A percentile compares a stretch with the other conserved stretches of the same genome.
Evolutionary conservation across 1,140 invertebrate species (phyloP).

Genomic region (Dendrolimus kikuchii): DNA sequence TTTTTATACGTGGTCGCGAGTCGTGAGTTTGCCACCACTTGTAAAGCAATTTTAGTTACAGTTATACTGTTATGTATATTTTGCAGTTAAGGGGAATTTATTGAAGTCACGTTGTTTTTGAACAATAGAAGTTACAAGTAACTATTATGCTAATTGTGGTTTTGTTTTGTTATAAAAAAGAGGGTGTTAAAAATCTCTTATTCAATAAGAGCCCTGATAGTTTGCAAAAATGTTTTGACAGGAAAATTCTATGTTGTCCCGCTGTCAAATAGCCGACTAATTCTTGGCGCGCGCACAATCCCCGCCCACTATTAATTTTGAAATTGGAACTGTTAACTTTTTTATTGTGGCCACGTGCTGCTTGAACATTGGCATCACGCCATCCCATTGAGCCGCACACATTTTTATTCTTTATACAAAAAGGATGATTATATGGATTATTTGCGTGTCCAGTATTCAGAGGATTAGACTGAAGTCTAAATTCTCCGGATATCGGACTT

Average conservation of each 20-base stretch:
- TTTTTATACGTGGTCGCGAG: too few relatives aligned
- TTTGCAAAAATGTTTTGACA: slow-evolving; percentile 70
- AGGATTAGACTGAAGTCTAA: too few relatives aligned
- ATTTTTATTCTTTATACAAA: too few relatives aligned
- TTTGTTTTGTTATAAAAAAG: slow-evolving; percentile 60
- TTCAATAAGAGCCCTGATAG: slow-evolving; percentile 46
- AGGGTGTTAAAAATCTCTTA: slow-evolving; percentile 32
- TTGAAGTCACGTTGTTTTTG: not conserved
- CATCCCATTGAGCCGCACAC: slow-evolving; percentile 7
- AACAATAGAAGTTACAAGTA: slow-evolving; percentile 42
- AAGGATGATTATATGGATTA: too few relatives aligned
- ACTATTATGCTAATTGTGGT: slow-evolving; percentile 70
- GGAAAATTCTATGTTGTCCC: slow-evolving; percentile 52
- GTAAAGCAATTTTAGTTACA: too few relatives aligned
- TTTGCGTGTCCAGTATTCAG: too few relatives aligned
- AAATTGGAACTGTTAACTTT: slow-evolving; percentile 63
- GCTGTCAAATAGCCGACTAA: slow-evolving; percentile 59
- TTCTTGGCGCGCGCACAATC: slow-evolving; percentile 35
- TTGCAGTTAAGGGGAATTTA: too few relatives aligned
- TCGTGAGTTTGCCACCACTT: too few relatives aligned
- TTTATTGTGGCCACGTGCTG: slow-evolving; percentile 60
- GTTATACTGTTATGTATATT: too few relatives aligned
- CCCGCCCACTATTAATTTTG: slow-evolving; percentile 47
- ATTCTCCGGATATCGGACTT: too few relatives aligned
- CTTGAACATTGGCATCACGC: slow-evolving; percentile 14